Conservation (phyloP, 2,113 vertebrate species). For the Tachuris rubrigastra region DNA sequence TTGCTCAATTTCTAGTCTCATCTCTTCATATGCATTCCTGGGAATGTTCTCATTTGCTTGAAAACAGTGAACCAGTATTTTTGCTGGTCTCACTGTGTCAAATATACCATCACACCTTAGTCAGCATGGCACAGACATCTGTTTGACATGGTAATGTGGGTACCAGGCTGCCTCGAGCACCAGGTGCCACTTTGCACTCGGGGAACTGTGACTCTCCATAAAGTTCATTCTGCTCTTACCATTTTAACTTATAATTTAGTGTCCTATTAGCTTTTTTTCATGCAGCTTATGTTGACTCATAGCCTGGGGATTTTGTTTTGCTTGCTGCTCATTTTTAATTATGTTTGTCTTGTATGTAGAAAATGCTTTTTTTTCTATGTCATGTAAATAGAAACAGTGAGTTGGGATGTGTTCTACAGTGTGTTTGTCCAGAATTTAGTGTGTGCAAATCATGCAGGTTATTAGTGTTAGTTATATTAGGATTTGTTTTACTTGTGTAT, state of each 20-base stretch:
- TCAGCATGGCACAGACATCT: neutral
- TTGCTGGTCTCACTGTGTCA: neutral
- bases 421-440: neutral
- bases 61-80: neutral
- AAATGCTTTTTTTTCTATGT: neutral
- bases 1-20: neutral
- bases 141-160: neutral
- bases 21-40: neutral
- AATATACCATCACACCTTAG: rapidly evolving
- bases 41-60: neutral
- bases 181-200: rapidly evolving
- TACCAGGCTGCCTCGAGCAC: neutral
- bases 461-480: neutral
- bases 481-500: neutral
- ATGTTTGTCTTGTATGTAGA: neutral
- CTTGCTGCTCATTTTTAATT: neutral
- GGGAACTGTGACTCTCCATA: neutral
- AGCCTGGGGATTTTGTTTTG: constrained; percentile 10
- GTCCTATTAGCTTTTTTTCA: neutral
- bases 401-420: neutral
- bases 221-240: neutral
- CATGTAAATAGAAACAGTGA: neutral
- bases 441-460: neutral
- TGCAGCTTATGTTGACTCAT: neutral
- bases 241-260: neutral